phyloP scores from a whole-genome alignment of 2,797 vertebrate genomes.

The Enteromius mattozi region DNA sequence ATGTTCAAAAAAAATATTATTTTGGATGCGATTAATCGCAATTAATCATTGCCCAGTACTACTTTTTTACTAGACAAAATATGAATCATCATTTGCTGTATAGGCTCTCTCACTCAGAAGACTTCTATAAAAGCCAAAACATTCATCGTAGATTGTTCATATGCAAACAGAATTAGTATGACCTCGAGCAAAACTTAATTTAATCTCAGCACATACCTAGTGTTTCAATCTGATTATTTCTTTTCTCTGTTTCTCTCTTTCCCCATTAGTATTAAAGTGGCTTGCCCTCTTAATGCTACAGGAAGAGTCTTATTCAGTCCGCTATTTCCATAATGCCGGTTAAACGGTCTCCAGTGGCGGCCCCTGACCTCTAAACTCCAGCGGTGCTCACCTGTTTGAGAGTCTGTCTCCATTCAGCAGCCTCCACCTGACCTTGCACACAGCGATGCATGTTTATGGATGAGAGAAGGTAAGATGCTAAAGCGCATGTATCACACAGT shows the following conservation, averaged over 20 bases:
- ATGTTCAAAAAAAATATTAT: no score
- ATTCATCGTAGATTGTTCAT: not conserved
- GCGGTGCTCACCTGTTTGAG: slow-evolving; percentile 35
- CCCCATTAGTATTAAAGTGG: slow-evolving; percentile 16
- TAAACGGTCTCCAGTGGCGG: slow-evolving; percentile 38
- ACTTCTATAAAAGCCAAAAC: not conserved
- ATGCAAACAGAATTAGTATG: not conserved
- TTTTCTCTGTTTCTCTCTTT: slow-evolving; percentile 1
- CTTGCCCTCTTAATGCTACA: not conserved
- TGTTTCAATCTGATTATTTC: not conserved
- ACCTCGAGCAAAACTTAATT: not conserved
- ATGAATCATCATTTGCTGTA: not conserved
- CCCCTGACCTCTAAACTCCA: slow-evolving; percentile 12
- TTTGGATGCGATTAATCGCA: no score
- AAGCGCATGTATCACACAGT: not conserved
- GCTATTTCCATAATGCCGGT: slow-evolving; percentile 38
- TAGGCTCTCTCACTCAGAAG: not conserved
- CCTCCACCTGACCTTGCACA: slow-evolving; percentile 52
- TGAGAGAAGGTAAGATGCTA: slow-evolving; percentile 36
- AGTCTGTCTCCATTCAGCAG: slow-evolving; percentile 26
- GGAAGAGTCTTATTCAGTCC: slow-evolving; percentile 9
- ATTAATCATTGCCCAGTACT: no score
- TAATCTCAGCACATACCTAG: not conserved
- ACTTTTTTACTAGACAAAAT: not conserved
- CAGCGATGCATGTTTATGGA: slow-evolving; percentile 61